Evolutionary conservation across 2,113 vertebrate species (phyloP).

Genomic region (Triplophysa dalaica): DNA sequence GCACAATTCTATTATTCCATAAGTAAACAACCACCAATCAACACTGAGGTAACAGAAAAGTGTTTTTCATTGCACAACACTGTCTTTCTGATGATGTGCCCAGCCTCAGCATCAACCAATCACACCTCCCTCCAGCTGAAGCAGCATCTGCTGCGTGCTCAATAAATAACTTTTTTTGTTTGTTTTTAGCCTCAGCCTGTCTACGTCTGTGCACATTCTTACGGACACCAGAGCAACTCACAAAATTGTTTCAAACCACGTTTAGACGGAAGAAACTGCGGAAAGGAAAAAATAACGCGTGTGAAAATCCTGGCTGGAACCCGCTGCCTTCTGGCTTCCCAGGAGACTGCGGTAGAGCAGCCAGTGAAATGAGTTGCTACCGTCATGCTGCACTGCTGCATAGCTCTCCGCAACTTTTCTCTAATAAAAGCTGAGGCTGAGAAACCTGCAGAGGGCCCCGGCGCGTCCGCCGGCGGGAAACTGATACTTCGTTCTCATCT

Average conservation of each 20-base stretch:
- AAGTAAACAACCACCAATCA: neutral
- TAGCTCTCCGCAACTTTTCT: slow-evolving; percentile 33
- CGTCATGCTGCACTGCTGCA: slow-evolving; percentile 27
- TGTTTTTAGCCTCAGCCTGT: neutral
- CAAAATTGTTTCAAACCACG: slow-evolving; percentile 20
- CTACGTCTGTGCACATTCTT: slow-evolving; percentile 2
- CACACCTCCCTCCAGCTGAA: neutral
- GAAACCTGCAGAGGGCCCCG: slow-evolving; percentile 28
- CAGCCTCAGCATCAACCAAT: neutral
- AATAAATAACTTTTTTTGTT: neutral
- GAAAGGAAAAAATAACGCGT: neutral
- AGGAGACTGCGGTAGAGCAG: slow-evolving; percentile 28
- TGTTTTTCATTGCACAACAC: neutral
- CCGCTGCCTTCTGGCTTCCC: slow-evolving; percentile 6
- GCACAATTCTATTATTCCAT: neutral
- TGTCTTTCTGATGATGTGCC: neutral
- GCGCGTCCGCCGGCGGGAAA: slow-evolving; percentile 35
- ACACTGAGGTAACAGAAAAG: neutral
- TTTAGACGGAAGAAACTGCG: neutral
- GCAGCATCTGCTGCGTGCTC: neutral
- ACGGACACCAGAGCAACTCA: neutral
- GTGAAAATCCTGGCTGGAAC: slow-evolving; percentile 1
- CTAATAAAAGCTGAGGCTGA: slow-evolving; percentile 47
- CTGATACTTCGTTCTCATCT: slow-evolving; percentile 51
- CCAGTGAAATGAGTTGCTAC: slow-evolving; percentile 19